phyloP scores from a whole-genome alignment of 2,797 vertebrate species.

The Eurystomus glaucurus region DNA sequence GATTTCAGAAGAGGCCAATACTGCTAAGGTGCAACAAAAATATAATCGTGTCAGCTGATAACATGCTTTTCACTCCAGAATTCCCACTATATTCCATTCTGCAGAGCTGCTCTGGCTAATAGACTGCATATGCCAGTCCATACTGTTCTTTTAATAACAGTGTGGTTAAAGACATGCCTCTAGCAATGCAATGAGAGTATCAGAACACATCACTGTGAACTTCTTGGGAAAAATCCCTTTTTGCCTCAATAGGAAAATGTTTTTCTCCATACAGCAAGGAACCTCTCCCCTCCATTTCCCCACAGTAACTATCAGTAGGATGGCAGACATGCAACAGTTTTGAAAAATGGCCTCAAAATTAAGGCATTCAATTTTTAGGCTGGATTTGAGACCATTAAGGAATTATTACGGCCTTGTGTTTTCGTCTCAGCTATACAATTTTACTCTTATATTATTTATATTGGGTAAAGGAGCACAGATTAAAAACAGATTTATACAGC shows the following conservation, averaged over 20 bases:
- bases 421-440: not conserved
- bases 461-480: constrained; percentile 11
- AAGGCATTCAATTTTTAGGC: not conserved
- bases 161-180: not conserved
- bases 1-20: not conserved
- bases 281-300: not conserved
- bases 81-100: not conserved
- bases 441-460: constrained; percentile 53
- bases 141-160: not conserved
- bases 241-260: not conserved
- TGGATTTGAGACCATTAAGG: not conserved
- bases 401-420: constrained; percentile 4
- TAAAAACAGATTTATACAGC: constrained; percentile 41
- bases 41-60: not conserved
- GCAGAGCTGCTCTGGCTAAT: not conserved
- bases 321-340: not conserved
- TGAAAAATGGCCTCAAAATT: constrained; percentile 1
- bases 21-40: not conserved
- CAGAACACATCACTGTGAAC: not conserved
- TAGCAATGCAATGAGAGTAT: not conserved
- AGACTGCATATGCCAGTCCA: accelerated
- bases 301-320: not conserved
- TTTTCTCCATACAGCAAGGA: not conserved
- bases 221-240: not conserved
- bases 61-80: not conserved